Evolutionary conservation across 2,113 vertebrate genomes (phyloP), one percentile per base, ranked within the genome.

Genomic region (Nannobrachium achirus): DNA sequence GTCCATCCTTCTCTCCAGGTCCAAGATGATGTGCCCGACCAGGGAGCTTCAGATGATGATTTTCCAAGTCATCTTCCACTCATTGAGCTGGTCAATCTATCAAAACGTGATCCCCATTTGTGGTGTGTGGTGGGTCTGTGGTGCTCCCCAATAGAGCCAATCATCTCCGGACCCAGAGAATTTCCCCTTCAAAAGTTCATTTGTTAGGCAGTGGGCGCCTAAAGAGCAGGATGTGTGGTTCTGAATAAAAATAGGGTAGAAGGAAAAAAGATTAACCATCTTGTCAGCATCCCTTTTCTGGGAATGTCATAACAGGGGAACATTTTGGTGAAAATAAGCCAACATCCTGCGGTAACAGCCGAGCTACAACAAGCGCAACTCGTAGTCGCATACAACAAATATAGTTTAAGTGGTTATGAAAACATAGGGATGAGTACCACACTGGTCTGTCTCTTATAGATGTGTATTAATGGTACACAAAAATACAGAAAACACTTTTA

Each of bases 141-240:
- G 58, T 55, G 57, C 42, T 38, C 15, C 11, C 15, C 5, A 38
- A 59, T 40, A 44, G 41, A 71, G 56, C 78, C 76, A 71, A 76
- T 73, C 75, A 66, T 62, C 56, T 33, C 16, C 52, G 76, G 66
- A 77, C 76, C 80, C 60, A 44, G 56, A 75, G 56, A 64, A 44
- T 20, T 44, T 61, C 49, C 25, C 42, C 71, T 86, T 39, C 40
- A 3, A 4, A 78, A 10, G 44, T 20, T 72, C 69, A 75, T 63
- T 91, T 89, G 16, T 57, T 56, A 39, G 91, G 60, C 1, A 92
- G 79, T 10, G 90, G 90, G 3, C 93, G 91, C 6, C 93, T 82
- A 72, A 94, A 94, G 16, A 94, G 84, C 75, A 94, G 80, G 69
- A 94, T 94, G 80, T 94, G 93, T 0, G 93, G 93, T 72, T 94